phyloP scores from a whole-genome alignment of 1,140 invertebrate genomes.

The Rhagoletis zephyria region DNA sequence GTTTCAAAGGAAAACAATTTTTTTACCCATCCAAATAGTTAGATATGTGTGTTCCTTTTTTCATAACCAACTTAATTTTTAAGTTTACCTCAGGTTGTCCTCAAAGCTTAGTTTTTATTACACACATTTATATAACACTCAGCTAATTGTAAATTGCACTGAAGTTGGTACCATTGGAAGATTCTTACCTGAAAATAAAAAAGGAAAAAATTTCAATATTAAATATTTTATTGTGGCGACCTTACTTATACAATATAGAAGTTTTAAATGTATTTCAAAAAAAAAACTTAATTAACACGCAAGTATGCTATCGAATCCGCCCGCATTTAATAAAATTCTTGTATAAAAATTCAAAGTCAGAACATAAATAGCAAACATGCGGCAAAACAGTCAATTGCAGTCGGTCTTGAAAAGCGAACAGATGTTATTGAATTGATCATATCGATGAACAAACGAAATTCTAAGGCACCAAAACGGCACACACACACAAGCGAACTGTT shows the following conservation, averaged over 20 bases:
- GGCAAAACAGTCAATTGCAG: slow-evolving; percentile 27
- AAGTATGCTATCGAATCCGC: too few relatives aligned
- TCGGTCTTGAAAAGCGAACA: slow-evolving; percentile 28
- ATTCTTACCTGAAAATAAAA: slow-evolving; percentile 11
- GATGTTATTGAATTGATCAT: slow-evolving; percentile 36
- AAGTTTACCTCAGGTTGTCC: too few relatives aligned
- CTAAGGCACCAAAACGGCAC: background rate
- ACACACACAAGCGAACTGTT: background rate
- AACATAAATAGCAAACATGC: background rate
- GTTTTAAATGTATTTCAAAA: background rate
- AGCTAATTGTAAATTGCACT: too few relatives aligned
- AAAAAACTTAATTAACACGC: background rate
- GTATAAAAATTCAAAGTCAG: background rate
- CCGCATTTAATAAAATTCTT: background rate
- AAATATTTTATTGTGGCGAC: too few relatives aligned
- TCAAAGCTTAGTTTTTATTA: too few relatives aligned
- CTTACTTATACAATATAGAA: too few relatives aligned
- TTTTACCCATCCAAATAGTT: too few relatives aligned
- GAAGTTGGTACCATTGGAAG: background rate
- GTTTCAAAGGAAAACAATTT: too few relatives aligned
- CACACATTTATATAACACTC: too few relatives aligned
- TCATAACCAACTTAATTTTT: too few relatives aligned
- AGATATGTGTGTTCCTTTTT: too few relatives aligned
- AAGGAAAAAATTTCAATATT: background rate
- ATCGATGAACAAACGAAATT: slow-evolving; percentile 12